Conservation (phyloP, 1,140 invertebrate genomes). For the Saccostrea echinata region DNA sequence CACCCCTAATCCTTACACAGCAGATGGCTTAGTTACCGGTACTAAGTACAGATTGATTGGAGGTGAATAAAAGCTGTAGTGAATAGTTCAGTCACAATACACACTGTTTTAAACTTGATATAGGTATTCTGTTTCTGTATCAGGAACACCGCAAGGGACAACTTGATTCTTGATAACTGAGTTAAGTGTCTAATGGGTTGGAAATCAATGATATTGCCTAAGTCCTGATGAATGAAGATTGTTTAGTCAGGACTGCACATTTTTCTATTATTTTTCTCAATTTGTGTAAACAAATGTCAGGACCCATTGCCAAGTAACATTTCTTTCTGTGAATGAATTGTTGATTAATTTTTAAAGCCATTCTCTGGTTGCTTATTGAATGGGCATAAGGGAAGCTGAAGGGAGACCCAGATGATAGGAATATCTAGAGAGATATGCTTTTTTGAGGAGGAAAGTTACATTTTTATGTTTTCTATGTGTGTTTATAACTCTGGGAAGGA, state of each 20-base stretch:
- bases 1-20: background rate
- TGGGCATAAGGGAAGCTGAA: background rate
- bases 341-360: background rate
- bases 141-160: background rate
- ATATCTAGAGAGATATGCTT: background rate
- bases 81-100: background rate
- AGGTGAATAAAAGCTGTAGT: constrained; percentile 22
- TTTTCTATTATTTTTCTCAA: constrained; percentile 18
- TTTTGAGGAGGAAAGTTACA: background rate
- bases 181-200: background rate
- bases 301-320: background rate
- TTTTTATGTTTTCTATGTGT: constrained; percentile 4
- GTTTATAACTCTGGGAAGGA: constrained; percentile 27
- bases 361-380: background rate
- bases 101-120: constrained; percentile 8
- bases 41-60: constrained; percentile 24
- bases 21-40: constrained; percentile 27
- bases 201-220: constrained; percentile 9
- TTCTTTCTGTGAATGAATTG: constrained; percentile 1
- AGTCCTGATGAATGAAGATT: constrained; percentile 5
- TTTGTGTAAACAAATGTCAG: constrained; percentile 9
- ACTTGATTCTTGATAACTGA: background rate
- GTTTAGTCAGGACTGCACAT: constrained; percentile 2
- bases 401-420: background rate
- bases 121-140: background rate